Evolutionary conservation across 2,888 invertebrate genomes (phyloP).

Genomic region (Drosophila yooni): DNA sequence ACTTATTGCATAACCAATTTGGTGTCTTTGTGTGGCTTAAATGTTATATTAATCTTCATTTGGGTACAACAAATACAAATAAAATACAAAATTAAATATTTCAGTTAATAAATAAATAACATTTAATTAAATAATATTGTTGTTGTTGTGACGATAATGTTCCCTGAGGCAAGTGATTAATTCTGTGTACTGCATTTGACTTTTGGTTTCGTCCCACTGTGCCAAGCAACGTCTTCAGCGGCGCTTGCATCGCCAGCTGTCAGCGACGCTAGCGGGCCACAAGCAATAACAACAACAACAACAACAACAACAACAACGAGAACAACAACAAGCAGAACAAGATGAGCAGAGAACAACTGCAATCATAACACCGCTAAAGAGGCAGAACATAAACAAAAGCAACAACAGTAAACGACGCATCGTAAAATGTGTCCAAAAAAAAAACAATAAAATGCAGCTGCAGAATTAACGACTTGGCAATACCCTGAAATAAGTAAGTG

Average conservation of each 20-base stretch:
- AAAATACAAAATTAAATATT: neutral
- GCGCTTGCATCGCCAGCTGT: conserved; percentile 54
- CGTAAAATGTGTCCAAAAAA: conserved; percentile 39
- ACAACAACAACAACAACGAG: conserved; percentile 28
- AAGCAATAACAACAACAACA: conserved; percentile 19
- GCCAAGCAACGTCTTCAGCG: conserved; percentile 20
- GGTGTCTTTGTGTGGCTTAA: neutral
- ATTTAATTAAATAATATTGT: neutral
- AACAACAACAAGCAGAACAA: conserved; percentile 5
- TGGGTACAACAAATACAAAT: neutral
- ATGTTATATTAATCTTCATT: neutral
- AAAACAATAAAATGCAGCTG: conserved; percentile 2
- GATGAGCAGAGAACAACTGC: conserved; percentile 60
- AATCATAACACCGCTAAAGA: conserved; percentile 75
- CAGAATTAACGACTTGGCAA: neutral
- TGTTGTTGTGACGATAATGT: too few species aligned
- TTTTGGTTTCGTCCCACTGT: conserved; percentile 35
- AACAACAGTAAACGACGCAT: conserved; percentile 34
- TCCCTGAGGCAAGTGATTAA: neutral
- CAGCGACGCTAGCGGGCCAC: conserved; percentile 44
- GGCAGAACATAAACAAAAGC: conserved; percentile 72
- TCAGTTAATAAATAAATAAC: neutral
- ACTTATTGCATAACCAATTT: neutral
- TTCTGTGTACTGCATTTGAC: neutral
- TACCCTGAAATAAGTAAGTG: conserved; percentile 21